Base-by-base conservation (phyloP, 2,113 vertebrate genomes). In the Ceyx cyanopectus region DNA sequence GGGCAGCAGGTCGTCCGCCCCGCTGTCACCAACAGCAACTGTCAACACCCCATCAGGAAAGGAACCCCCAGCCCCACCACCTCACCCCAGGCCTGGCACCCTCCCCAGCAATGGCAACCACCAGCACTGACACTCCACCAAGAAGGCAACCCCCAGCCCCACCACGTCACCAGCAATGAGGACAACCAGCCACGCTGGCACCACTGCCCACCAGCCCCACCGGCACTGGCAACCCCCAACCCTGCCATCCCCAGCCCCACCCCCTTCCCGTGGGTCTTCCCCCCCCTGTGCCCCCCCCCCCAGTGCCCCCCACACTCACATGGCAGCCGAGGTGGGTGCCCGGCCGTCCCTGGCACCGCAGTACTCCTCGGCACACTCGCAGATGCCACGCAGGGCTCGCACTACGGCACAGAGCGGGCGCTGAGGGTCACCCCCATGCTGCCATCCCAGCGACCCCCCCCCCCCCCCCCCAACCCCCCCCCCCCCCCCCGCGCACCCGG, bases 1-100 rank as follows among this genome's bases (percentile, higher is more conserved):
- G 89, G 99, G 99, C 85, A 99, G 87, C 88, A 99, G 97, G 94
- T 99, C 99, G 0, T 99, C 99, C 0, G 99, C 99, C 2, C 99
- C 99, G 0, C 99, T 99, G 98, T 29, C 8, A 9, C 27, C 81
- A 94, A 88, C 5, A 2, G 46, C 6, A 4, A 8, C 26, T 2
- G 0, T 87, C 54, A 78, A 9, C n/a, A 20, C 56, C 56, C n/a
- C 14, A 9, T 32, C 57, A 60, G 32, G 18, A 60, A 60, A 14
- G 57, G 32, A 60, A 34, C 57, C 32, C 21, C 57, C 57, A 34
- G n/a, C n/a, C 57, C n/a, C n/a, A 60, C 46, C 46, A 46, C 46
- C 45, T 46, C 45, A 20, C 30, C 13, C 32, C 21, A 37, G 37
- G 37, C 37, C 37, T 37, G 9, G 37, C 37, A 37, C 34, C 34